Conservation (phyloP, 2,888 invertebrate genomes). For the Alentia gelatinosa region DNA sequence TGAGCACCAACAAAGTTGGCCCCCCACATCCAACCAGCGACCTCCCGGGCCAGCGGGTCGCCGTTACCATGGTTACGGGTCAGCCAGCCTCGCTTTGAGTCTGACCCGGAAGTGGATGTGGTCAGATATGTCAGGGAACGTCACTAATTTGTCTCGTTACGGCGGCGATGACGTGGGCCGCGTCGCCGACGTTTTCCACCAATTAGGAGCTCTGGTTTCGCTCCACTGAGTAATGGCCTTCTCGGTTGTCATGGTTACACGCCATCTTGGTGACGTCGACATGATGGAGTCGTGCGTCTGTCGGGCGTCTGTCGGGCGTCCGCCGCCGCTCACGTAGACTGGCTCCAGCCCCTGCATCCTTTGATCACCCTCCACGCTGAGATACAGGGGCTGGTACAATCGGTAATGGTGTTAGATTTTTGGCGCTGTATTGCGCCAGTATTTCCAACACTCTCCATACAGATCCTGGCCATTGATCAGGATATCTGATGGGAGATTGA, state of each 20-base stretch:
- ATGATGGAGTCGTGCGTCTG: neutral
- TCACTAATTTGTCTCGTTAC: constrained; percentile 42
- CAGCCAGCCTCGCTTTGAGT: constrained; percentile 25
- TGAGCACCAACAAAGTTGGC: constrained; percentile 24
- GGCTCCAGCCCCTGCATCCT: too few relatives aligned
- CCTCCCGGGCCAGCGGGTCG: neutral
- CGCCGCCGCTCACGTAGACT: too few relatives aligned
- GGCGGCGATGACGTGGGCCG: neutral
- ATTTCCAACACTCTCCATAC: too few relatives aligned
- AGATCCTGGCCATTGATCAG: too few relatives aligned
- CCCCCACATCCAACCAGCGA: neutral
- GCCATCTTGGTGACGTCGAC: constrained; percentile 23
- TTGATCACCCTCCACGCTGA: too few relatives aligned
- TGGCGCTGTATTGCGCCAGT: too few relatives aligned
- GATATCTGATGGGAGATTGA: too few relatives aligned
- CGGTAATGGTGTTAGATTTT: too few relatives aligned
- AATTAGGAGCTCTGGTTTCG: constrained; percentile 43
- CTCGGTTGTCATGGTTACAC: constrained; percentile 24
- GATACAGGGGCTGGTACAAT: too few relatives aligned
- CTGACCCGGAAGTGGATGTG: constrained; percentile 35
- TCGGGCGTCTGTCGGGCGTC: too few relatives aligned
- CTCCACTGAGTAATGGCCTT: neutral
- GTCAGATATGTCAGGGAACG: neutral
- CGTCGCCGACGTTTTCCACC: neutral
- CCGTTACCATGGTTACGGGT: constrained; percentile 32